Evolutionary conservation across 2,113 vertebrate species (phyloP), one percentile per base, ranked within the genome.

Genomic region (Charina bottae): DNA sequence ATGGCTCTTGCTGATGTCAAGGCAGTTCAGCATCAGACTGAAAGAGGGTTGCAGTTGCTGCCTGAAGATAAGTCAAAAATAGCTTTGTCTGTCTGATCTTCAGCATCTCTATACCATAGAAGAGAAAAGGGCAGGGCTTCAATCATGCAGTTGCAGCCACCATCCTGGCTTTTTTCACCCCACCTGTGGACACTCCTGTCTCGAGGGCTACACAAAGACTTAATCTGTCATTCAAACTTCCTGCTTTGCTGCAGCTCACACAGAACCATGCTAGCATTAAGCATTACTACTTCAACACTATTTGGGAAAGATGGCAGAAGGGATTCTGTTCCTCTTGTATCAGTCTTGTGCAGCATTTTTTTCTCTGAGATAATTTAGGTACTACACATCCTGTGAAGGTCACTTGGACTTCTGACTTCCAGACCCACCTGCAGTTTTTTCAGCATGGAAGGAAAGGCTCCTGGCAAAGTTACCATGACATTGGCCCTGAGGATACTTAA

Each of bases 151-250:
- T 9, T 37, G 6, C 17, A 78, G 33, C 17, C 17, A 78, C 33
- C 68, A 78, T 78, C 33, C 17, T 37, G 37, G 68, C 2, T 37
- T 37, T 78, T 78, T 37, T 78, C 33, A 78, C 2, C n/a, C 72
- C 72, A 78, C 33, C 72, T 78, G 33, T 78, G 17, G 33, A 42
- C 17, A 21, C 33, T 7, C 6, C 17, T 78, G 23, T 12, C 8
- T 2, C n/a, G 15, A 90, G 85, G 85, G 46, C 46, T n/a, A 26
- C n/a, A 84, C 17, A 56, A 21, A 62, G 46, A 46, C 58, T 62
- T 84, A 83, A 90, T 90, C n/a, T 68, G 2, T 83, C 60, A 56
- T 55, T 90, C 21, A 62, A 37, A 72, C 68, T 72, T 90, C 55
- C 26, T 92, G 53, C 37, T 42, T 90, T 53, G 13, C 53, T 21